phyloP scores from a whole-genome alignment of 2,797 vertebrate species.

The Leptoclinus maculatus region DNA sequence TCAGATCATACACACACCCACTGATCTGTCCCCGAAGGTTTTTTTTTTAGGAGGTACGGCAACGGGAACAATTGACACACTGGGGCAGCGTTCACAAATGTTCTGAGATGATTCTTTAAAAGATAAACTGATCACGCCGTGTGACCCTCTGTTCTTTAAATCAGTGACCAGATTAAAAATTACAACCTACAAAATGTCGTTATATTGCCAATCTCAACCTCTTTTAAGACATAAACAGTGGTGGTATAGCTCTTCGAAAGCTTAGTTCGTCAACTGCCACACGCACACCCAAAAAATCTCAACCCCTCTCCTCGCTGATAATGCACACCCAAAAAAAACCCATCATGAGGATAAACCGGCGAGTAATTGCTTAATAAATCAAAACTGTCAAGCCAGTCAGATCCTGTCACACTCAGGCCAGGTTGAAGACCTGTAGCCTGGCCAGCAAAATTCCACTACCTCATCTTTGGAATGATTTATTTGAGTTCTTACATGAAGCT shows the following conservation, averaged over 20 bases:
- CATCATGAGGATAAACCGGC: constrained; percentile 22
- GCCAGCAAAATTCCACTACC: background rate
- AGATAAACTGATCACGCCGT: background rate
- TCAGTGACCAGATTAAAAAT: background rate
- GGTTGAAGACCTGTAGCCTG: constrained; percentile 30
- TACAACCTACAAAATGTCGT: background rate
- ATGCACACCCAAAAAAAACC: constrained; percentile 3
- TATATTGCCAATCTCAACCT: background rate
- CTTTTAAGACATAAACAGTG: background rate
- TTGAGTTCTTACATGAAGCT: constrained; percentile 1
- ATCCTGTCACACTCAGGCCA: constrained; percentile 19
- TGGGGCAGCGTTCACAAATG: background rate
- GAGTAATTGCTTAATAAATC: constrained; percentile 48
- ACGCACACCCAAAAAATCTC: background rate
- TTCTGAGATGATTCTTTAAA: background rate
- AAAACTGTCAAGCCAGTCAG: constrained; percentile 37
- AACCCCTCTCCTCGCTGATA: constrained; percentile 14
- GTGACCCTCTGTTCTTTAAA: background rate
- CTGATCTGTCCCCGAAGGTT: background rate
- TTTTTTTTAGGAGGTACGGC: background rate
- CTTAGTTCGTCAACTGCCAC: background rate
- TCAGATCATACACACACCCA: constrained; percentile 14
- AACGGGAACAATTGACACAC: background rate
- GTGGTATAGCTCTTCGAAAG: background rate
- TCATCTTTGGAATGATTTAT: constrained; percentile 31